phyloP scores from a whole-genome alignment of 2,888 invertebrate species.

The Molanna angustata region DNA sequence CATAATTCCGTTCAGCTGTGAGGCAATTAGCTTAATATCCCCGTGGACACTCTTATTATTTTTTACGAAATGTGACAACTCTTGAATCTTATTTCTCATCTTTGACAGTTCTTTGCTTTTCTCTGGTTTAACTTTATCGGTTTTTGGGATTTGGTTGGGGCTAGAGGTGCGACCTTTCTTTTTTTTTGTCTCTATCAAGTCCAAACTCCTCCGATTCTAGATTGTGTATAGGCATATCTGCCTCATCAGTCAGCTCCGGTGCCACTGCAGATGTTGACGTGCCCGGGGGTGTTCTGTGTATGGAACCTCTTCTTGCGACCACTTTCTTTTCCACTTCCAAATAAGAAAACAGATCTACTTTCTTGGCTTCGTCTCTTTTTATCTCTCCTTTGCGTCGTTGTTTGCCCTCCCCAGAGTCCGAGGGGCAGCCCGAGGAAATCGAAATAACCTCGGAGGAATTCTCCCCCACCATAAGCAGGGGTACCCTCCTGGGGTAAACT shows the following conservation, averaged over 20 bases:
- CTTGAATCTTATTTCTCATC: neutral
- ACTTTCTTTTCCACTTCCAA: neutral
- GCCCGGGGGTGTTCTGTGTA: neutral
- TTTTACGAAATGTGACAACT: neutral
- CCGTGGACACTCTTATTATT: neutral
- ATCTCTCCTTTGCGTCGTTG: neutral
- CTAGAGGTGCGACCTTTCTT: too few species aligned
- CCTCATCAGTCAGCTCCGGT: neutral
- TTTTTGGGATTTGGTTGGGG: neutral
- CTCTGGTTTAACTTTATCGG: neutral
- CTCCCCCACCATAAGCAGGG: neutral
- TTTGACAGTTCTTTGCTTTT: neutral
- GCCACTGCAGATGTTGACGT: neutral
- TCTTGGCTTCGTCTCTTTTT: neutral
- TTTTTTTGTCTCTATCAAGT: too few species aligned
- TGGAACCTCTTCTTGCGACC: neutral
- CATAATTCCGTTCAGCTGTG: neutral
- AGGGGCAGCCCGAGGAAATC: slow-evolving; percentile 1
- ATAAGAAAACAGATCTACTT: neutral
- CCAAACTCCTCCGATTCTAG: too few species aligned
- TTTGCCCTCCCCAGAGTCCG: slow-evolving; percentile 5
- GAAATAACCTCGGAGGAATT: neutral
- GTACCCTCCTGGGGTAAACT: slow-evolving; percentile 2
- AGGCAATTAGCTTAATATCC: neutral
- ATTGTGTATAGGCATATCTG: neutral